Evolutionary conservation across 2,888 invertebrate genomes (phyloP), one percentile per base, ranked within the genome.

Genomic region (Andrena marginata): DNA sequence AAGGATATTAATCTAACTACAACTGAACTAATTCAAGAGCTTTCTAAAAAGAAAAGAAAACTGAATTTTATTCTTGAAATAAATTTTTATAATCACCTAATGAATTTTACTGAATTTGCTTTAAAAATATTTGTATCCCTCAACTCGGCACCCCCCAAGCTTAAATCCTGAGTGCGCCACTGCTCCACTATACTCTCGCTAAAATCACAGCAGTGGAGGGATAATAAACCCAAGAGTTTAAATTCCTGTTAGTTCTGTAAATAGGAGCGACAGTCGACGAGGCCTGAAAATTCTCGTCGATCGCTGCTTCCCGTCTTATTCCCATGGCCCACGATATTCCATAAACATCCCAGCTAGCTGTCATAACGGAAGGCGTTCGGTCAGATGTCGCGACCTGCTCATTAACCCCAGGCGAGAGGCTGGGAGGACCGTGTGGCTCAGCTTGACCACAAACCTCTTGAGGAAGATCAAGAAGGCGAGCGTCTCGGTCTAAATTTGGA

Each of bases 381-480:
- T 92, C 92, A 92, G 87, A 92, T 91, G 91, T 90, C 91, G 85
- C 85, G 91, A 92, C 92, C 92, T 92, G 87, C 91, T 92, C 91
- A 92, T 92, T 93, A 92, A 91, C 91, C 91, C 89, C 81, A 80
- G 65, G 82, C 85, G 80, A 65, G 82, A 85, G 83, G 86, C 77
- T 86, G 84, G 79, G 82, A 77, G 80, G 60, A 74, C 71, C 71
- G 80, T 86, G 88, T 82, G 86, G 86, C 86, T 29, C 85, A 82
- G 89, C 89, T 92, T 91, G 91, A 92, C 93, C 93, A 90, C 93
- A 91, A 90, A 89, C 87, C 89, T 89, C 91, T 91, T 85, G 83
- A 89, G 85, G 81, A 80, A 77, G 85, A 87, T 87, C 86, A 83
- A 89, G 87, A 84, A 86, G 85, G 86, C 85, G 87, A 89, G 83